Evolutionary conservation across 1,140 invertebrate species (phyloP).

Genomic region (Hyposmocoma kahamanoa): DNA sequence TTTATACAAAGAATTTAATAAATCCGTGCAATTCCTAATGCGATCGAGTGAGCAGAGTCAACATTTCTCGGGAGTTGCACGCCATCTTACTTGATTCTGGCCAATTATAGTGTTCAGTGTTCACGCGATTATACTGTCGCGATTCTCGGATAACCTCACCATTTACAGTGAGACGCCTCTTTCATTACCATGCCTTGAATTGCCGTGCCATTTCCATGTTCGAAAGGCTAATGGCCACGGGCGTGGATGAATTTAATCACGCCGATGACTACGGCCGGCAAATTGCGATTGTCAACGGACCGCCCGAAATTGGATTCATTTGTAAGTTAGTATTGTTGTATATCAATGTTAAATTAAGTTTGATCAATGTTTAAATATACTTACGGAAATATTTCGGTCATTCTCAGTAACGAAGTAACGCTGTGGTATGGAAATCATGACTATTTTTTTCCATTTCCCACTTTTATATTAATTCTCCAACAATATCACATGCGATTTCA

Average conservation of each 20-base stretch:
- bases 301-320: background rate
- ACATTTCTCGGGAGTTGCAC: conserved; percentile 27
- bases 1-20: conserved; percentile 16
- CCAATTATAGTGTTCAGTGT: conserved; percentile 53
- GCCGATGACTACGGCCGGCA: conserved; percentile 15
- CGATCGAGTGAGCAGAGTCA: conserved; percentile 28
- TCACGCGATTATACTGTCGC: conserved; percentile 54
- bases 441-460: no score
- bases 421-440: no score
- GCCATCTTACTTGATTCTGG: conserved; percentile 59
- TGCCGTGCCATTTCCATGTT: conserved; percentile 32
- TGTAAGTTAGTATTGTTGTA: background rate
- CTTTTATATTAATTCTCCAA: no score
- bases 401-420: no score
- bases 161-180: conserved; percentile 43
- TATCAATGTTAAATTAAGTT: no score
- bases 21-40: conserved; percentile 24
- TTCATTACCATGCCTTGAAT: conserved; percentile 41
- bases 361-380: no score
- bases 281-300: conserved; percentile 25
- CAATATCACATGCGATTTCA: no score
- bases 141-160: conserved; percentile 47
- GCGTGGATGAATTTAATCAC: conserved; percentile 28
- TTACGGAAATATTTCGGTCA: no score
- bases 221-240: conserved; percentile 27